Base-by-base conservation (phyloP, 2,888 invertebrate genomes). In the Petrolisthes manimaculis region DNA sequence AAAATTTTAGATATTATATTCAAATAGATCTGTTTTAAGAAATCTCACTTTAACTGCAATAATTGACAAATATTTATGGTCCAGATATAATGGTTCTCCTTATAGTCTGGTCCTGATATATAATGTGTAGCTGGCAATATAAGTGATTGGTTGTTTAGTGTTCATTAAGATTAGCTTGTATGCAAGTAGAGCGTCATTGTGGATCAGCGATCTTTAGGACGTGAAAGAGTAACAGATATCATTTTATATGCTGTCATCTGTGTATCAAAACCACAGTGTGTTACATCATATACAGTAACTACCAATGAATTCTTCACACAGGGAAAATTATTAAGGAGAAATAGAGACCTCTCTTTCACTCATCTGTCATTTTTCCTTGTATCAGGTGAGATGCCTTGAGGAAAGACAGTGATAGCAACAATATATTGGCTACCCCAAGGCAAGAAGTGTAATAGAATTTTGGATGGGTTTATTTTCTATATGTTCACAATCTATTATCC, bases 51-150 rank as follows among this genome's bases (percentile, higher is more conserved):
- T 71, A 86, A 86, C 55, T 81, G 86, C 86, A 86, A 86, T 86
- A 86, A 86, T 81, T 81, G 81, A 81, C 61, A 71, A 86, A 81
- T 74, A 86, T 80, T 80, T 24, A 24, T 71, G 80, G 80, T 75
- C 61, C 81, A 74, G 86, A 75, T 82, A 56, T 81, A 51, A 71
- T 24, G 53, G n/a, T 79, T 85, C 71, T 56, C 51, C 53, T 69
- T 80, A 69, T 74, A 81, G n/a, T 81, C 74, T 81, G 86, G 81
- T 21, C 81, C 86, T 74, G 53, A 80, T 86, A 80, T 56, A 86
- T 53, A 81, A 86, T 71, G 86, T 81, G 81, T 86, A 86, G 86
- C 55, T 81, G 86, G 86, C 86, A 86, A 86, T 86, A 86, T 86
- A 81, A 86, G 74, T 61, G 56, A 86, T 86, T 78, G 80, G 55